Evolutionary conservation across 2,113 vertebrate genomes (phyloP).

Genomic region (Cichladusa arquata): DNA sequence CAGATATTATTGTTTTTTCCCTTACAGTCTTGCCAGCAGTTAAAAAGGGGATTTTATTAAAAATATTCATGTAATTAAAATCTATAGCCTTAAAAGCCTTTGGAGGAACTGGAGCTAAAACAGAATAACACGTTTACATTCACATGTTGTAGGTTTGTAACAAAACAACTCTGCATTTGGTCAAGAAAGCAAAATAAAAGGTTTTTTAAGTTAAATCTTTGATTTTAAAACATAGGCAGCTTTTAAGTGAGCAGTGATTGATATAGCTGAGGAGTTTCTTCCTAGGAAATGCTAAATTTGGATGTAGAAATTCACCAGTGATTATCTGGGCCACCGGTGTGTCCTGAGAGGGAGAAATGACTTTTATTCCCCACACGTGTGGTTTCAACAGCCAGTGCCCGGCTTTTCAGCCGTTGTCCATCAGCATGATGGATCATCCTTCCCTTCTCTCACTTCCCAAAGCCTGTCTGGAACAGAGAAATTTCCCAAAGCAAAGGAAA

Average conservation of each 20-base stretch:
- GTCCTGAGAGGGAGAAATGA: background rate
- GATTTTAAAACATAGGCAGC: background rate
- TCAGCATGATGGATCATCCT: background rate
- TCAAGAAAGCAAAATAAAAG: background rate
- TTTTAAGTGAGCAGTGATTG: background rate
- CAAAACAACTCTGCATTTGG: background rate
- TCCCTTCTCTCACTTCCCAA: background rate
- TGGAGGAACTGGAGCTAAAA: background rate
- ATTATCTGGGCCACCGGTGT: background rate
- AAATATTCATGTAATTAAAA: slow-evolving; percentile 60
- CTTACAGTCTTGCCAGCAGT: slow-evolving; percentile 46
- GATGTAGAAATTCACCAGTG: background rate
- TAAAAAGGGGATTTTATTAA: slow-evolving; percentile 54
- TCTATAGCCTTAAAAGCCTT: background rate
- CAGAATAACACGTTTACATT: background rate
- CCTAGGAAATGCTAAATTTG: background rate
- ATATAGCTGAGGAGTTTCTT: background rate
- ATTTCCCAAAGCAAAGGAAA: background rate
- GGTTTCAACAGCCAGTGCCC: background rate
- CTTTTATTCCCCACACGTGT: background rate
- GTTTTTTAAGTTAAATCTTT: background rate
- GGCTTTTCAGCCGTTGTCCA: background rate
- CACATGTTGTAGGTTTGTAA: background rate
- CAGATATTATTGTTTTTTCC: slow-evolving; percentile 47
- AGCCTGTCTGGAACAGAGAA: accelerated